A percentile compares a stretch with the other conserved stretches of the same genome.
Conservation (phyloP, 2,113 vertebrate genomes). For the Perca fluviatilis region DNA sequence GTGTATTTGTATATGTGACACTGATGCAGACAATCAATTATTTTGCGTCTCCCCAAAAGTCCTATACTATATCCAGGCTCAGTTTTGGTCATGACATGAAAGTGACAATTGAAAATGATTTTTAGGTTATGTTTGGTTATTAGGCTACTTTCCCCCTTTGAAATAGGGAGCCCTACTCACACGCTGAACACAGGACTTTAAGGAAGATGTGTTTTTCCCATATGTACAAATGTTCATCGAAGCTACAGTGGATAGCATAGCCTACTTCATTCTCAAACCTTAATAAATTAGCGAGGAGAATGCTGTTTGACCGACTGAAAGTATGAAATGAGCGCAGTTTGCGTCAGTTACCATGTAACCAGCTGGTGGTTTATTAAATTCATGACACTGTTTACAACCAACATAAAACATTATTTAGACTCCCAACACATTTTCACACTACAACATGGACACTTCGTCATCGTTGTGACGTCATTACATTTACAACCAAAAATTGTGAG, state of each 20-base stretch:
- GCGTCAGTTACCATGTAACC: slow-evolving; percentile 17
- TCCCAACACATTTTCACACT: slow-evolving; percentile 47
- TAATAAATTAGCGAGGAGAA: background rate
- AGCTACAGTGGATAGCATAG: background rate
- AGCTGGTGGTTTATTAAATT: slow-evolving; percentile 91
- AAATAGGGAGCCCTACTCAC: background rate
- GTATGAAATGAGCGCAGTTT: background rate
- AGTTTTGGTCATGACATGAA: background rate
- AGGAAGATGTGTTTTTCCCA: background rate
- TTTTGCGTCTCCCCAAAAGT: background rate
- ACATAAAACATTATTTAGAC: slow-evolving; percentile 65
- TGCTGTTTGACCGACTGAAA: background rate
- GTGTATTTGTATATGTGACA: background rate
- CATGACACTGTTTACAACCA: slow-evolving; percentile 95
- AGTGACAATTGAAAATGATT: background rate
- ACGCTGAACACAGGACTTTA: background rate
- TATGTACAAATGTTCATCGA: background rate
- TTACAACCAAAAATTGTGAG: slow-evolving; percentile 33
- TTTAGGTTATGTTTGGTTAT: background rate
- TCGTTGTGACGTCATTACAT: slow-evolving; percentile 49
- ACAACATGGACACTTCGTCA: slow-evolving; percentile 43
- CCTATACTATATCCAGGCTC: background rate
- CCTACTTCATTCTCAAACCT: background rate
- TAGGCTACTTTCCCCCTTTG: background rate
- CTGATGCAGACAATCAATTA: background rate